A percentile compares a stretch with the other conserved stretches of the same genome.
Evolutionary conservation across 2,113 vertebrate species (phyloP).

Genomic region (Apaloderma vittatum): DNA sequence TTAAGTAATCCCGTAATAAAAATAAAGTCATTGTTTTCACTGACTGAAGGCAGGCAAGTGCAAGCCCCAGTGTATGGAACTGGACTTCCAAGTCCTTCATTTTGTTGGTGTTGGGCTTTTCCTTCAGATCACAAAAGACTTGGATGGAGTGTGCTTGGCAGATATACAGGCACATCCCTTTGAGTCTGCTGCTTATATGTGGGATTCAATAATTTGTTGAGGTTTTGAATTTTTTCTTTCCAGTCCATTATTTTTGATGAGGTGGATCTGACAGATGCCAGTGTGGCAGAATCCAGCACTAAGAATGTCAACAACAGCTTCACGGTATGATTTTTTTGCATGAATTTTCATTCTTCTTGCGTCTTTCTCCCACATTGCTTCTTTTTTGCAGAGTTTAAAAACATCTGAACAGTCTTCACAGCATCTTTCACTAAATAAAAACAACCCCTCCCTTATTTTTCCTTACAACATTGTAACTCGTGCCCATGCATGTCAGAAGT

Average conservation of each 20-base stretch:
- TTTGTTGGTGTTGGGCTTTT: not conserved
- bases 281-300: conserved; percentile 97
- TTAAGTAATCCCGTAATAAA: not conserved
- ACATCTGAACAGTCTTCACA: not conserved
- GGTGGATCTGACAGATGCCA: conserved; percentile 95
- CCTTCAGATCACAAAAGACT: not conserved
- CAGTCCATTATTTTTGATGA: conserved; percentile 99
- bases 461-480: not conserved
- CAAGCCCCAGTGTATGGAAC: not conserved
- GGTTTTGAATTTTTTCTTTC: conserved; percentile 24
- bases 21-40: not conserved
- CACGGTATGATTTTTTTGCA: conserved; percentile 84
- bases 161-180: not conserved
- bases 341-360: not conserved
- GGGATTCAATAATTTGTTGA: not conserved
- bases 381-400: not conserved
- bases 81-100: not conserved
- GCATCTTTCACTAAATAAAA: not conserved
- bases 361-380: not conserved
- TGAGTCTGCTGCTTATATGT: not conserved
- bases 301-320: conserved; percentile 99
- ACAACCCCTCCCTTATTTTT: not conserved
- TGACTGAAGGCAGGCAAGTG: not conserved
- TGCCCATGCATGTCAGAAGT: not conserved
- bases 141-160: not conserved